Evolutionary conservation across 2,888 invertebrate genomes (phyloP).

Genomic region (Ferdinandea cuprea): DNA sequence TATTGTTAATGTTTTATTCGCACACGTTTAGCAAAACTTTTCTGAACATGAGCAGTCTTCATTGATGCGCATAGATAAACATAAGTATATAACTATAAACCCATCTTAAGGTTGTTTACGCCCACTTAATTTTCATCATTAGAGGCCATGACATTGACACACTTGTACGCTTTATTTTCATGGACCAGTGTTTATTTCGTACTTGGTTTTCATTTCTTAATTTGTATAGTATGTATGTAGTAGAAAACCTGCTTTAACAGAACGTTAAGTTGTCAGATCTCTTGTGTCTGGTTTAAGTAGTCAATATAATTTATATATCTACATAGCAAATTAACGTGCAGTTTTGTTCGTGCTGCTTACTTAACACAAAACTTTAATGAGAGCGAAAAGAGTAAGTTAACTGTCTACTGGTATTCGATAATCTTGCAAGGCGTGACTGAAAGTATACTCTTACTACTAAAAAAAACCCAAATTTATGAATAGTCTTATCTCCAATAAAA

Average conservation of each 20-base stretch:
- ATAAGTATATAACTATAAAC: constrained; percentile 24
- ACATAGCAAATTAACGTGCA: no score
- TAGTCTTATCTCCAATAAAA: no score
- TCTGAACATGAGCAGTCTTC: constrained; percentile 20
- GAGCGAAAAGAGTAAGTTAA: no score
- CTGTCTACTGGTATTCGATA: no score
- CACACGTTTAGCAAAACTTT: background rate
- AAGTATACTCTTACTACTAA: no score
- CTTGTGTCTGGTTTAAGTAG: background rate
- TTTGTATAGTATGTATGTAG: constrained; percentile 1
- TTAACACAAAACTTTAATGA: no score
- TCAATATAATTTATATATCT: no score
- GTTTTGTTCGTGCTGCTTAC: no score
- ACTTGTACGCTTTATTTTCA: constrained; percentile 50
- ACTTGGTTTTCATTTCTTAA: constrained; percentile 6
- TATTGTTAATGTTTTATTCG: background rate
- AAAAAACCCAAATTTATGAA: no score
- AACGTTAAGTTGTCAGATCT: background rate
- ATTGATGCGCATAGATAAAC: constrained; percentile 31
- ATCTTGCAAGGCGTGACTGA: no score
- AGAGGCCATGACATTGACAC: constrained; percentile 45
- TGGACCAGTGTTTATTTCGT: constrained; percentile 40
- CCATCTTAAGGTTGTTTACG: constrained; percentile 53
- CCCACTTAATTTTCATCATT: constrained; percentile 43
- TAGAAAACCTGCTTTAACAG: background rate